phyloP scores from a whole-genome alignment of 2,888 invertebrate species.

The Gibbula magus region DNA sequence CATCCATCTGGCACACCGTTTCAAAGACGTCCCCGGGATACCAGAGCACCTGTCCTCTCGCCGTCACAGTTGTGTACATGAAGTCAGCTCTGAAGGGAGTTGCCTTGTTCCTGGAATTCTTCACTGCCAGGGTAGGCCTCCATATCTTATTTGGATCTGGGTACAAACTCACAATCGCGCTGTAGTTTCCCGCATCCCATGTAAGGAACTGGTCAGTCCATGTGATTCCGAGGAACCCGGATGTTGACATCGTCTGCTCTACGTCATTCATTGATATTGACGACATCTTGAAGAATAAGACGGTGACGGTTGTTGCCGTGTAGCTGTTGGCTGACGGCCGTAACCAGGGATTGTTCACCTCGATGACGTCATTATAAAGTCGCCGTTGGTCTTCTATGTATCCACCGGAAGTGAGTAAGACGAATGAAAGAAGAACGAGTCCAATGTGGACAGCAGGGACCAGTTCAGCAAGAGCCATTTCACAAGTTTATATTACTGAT shows the following conservation, averaged over 20 bases:
- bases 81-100: not conserved
- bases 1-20: constrained; percentile 14
- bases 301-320: not conserved
- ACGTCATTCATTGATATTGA: not conserved
- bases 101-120: not conserved
- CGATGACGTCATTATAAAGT: not conserved
- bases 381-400: not conserved
- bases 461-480: too few relatives aligned
- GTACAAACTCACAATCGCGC: not conserved
- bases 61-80: not conserved
- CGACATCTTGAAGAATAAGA: not conserved
- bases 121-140: constrained; percentile 12
- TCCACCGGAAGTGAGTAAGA: not conserved
- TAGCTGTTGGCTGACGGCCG: not conserved
- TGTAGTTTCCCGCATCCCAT: not conserved
- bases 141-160: not conserved
- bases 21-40: constrained; percentile 6
- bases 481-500: too few relatives aligned
- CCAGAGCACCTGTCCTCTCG: not conserved
- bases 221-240: not conserved
- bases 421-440: too few relatives aligned
- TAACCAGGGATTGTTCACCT: constrained; percentile 6
- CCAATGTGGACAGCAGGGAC: too few relatives aligned
- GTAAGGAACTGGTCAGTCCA: constrained; percentile 14
- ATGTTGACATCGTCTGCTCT: constrained; percentile 6